Base-by-base conservation (phyloP, 2,888 invertebrate genomes). In the Aleiodes leptofemur region DNA sequence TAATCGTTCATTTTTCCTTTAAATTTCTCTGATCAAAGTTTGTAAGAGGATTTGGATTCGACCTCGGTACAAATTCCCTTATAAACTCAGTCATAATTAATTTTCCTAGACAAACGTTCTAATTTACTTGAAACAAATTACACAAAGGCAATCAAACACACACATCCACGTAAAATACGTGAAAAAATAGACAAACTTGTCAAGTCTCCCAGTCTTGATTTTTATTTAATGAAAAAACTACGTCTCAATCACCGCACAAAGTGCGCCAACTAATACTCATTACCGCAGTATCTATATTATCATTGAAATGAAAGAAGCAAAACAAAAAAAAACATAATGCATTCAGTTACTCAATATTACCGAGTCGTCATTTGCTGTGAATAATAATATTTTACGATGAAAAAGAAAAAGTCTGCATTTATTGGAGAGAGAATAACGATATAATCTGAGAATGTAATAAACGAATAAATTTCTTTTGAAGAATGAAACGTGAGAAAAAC, bases 91-190 rank as follows among this genome's bases (percentile, higher is more conserved):
- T 64, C 0, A 64, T 64, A 48, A 64, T 64, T 64, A 11, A 16
- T 48, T 11, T 48, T 64, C 64, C 48, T 23, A 43, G 64, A 13
- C 23, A 16, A n/a, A 38, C 34, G 61, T 64, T 64, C 64, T 48
- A 64, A 43, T 64, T 64, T 14, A 16, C 38, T 56, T 14, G 14
- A 61, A 61, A 61, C 61, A 61, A 13, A 34, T 61, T 61, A 61
- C n/a, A 38, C 38, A 38, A 38, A 61, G 8, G 13, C 38, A 43
- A 11, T 11, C 43, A 43, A 0, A 43, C 43, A 43, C 43, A 43
- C 43, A 43, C 43, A 43, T 5, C 0, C 43, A 11, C 1, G 43
- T 43, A 5, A 61, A 38, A 61, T 55, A 55, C 38, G 16, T 61
- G 9, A 23, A 38, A 14, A 61, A 61, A 61, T 38, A 61, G 55